Percentiles rank a stretch among this genome's conserved stretches.
Conservation (phyloP, 2,113 vertebrate species). For the Lutjanus erythropterus region DNA sequence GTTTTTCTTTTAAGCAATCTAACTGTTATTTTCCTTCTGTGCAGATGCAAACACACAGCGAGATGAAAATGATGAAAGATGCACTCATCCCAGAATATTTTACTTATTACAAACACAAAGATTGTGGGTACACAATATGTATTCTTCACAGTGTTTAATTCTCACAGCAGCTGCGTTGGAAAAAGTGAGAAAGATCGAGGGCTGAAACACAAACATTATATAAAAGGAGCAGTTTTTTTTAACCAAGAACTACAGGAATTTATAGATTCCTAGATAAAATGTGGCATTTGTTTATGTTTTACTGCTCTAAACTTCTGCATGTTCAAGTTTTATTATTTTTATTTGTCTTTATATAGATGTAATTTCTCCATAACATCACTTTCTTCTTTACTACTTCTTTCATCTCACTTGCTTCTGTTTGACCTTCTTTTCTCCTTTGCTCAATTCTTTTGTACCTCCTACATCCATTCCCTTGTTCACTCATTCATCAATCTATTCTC, state of each 20-base stretch:
- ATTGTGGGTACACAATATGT: neutral
- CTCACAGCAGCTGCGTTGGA: neutral
- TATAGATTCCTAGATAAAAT: neutral
- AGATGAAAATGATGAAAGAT: constrained; percentile 1
- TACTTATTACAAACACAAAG: neutral
- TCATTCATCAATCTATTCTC: constrained; percentile 20
- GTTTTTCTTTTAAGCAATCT: neutral
- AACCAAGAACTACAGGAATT: neutral
- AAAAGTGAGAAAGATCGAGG: neutral
- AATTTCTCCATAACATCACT: neutral
- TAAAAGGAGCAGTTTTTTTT: neutral
- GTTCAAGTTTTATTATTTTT: neutral
- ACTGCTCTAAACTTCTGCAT: neutral
- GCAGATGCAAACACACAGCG: neutral
- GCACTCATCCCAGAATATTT: neutral
- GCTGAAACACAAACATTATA: neutral
- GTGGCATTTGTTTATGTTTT: neutral
- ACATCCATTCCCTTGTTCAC: neutral
- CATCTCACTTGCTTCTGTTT: neutral
- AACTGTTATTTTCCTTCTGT: neutral
- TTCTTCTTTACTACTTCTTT: neutral
- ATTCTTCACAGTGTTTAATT: neutral
- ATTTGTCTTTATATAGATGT: neutral
- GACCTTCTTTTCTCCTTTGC: neutral
- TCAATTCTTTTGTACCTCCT: neutral